Evolutionary conservation across 2,888 invertebrate genomes (phyloP), one percentile per base, ranked within the genome.

Genomic region (Pteria penguin): DNA sequence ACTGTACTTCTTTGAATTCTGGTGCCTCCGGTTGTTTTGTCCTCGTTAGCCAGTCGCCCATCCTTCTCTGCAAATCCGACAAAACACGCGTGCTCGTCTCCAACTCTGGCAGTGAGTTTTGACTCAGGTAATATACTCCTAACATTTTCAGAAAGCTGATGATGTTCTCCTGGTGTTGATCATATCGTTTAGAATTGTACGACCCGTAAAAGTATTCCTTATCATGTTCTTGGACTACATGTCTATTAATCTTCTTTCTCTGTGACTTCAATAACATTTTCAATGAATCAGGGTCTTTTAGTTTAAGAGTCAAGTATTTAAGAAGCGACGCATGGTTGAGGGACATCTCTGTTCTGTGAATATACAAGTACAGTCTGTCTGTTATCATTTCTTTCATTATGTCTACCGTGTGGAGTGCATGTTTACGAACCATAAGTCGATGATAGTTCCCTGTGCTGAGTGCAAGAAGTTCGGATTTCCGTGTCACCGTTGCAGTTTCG

Each of bases 281-380:
- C 36, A 85, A 60, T 14, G 84, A 82, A 0, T 77, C 75, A 1
- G 82, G 75, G 60, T 87, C 87, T 62, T 82, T 81, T n/a, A 87
- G 66, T 55, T 85, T 82, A 54, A 87, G 84, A n/a, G 86, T 86
- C n/a, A 88, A 80, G 72, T 82, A 87, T 72, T 85, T 87, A 22
- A 88, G 73, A 65, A 88, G 86, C 24, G 85, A 80, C 11, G 84
- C 77, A 4, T 79, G 62, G 55, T 78, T 76, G 14, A 75, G 67
- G 22, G 81, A 73, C 18, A 76, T 14, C n/a, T 84, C 82, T 18
- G 82, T 80, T 52, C 87, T 76, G 66, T 86, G 83, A 36, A 88
- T 88, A 70, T 87, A 88, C 54, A 88, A 72, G 52, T 84, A 87
- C 18, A 87, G 79, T 58, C 86, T 71, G 68, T 79, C 80, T n/a